These are phyloP conservation scores for Cisticola juncidis DNA, from an alignment of 2,113 vertebrate species.

Conservation along the genomic window DNA sequence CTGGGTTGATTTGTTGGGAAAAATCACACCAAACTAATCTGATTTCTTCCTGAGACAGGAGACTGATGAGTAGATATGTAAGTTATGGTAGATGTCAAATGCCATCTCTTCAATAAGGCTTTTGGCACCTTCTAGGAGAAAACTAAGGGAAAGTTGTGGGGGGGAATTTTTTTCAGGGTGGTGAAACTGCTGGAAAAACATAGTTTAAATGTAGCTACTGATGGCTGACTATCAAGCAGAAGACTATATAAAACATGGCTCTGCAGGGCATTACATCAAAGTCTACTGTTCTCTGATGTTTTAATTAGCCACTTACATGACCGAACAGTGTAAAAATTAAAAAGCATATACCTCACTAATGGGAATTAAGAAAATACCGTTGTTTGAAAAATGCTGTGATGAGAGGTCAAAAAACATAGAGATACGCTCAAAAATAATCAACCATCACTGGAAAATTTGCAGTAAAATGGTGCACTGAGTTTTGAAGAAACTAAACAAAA, in stretches of 20 bases:
- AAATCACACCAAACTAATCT: background rate
- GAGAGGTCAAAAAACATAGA: background rate
- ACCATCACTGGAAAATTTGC: background rate
- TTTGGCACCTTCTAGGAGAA: background rate
- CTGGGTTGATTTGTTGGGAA: background rate
- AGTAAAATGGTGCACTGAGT: background rate
- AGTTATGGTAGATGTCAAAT: background rate
- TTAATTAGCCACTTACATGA: background rate
- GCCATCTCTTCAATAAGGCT: background rate
- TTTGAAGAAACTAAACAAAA: background rate
- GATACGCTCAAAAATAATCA: background rate
- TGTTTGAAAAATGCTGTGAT: background rate
- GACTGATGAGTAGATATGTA: background rate
- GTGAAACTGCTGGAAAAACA: background rate
- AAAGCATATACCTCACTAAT: background rate
- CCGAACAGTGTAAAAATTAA: background rate
- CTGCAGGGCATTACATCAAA: background rate
- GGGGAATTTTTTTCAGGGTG: background rate
- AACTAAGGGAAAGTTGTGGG: background rate
- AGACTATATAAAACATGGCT: background rate
- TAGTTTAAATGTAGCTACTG: background rate
- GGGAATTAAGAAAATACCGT: background rate
- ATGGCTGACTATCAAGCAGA: background rate
- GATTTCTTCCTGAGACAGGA: background rate
- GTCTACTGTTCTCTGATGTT: background rate